Evolutionary conservation across 1,140 invertebrate species (phyloP), one percentile per base, ranked within the genome.

Genomic region (Sitodiplosis mosellana): DNA sequence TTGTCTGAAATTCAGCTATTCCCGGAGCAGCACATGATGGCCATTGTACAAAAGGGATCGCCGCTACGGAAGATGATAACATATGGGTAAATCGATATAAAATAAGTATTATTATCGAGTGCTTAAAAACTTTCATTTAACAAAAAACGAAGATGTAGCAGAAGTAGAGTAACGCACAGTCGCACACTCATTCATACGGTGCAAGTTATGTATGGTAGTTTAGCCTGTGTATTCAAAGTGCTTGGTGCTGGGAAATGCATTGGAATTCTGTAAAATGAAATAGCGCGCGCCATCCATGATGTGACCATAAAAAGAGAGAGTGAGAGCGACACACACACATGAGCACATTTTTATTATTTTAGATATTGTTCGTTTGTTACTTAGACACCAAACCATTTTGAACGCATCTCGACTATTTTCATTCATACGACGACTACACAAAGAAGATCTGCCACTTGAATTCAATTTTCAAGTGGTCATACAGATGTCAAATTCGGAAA

Each of bases 51-150:
- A 44, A 77, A 75, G 54, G 59, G 66, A 41, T 77, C 76, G 18
- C 75, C 74, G 0, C 75, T 76, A 58, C 70, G 68, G n/a, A 74
- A 79, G 58, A 65, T 76, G 46, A 59, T 78, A 7, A 69, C 71
- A 49, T 71, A 72, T 51, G 75, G 75, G 76, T 77, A 60, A 61
- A 59, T 56, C 33, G 45, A 36, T 34, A 17, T 27, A 46, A 47
- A 22, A 48, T 48, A 44, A n/a, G 37, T 33, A 33, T 12, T 19
- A 47, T 45, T 18, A 15, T 20, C 14, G 27, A n/a, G 19, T n/a
- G 19, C 27, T 27, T 27, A 27, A 27, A 27, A 27, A 27, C 19
- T 41, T 5, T 20, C 8, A 17, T 41, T 41, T 41, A 41, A 41
- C 3, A 41, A 41, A 41, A 20, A 17, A 41, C 19, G n/a, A n/a